A percentile compares a stretch with the other conserved stretches of the same genome.
phyloP scores from a whole-genome alignment of 2,888 invertebrate species.

The Mythimna pallens region DNA sequence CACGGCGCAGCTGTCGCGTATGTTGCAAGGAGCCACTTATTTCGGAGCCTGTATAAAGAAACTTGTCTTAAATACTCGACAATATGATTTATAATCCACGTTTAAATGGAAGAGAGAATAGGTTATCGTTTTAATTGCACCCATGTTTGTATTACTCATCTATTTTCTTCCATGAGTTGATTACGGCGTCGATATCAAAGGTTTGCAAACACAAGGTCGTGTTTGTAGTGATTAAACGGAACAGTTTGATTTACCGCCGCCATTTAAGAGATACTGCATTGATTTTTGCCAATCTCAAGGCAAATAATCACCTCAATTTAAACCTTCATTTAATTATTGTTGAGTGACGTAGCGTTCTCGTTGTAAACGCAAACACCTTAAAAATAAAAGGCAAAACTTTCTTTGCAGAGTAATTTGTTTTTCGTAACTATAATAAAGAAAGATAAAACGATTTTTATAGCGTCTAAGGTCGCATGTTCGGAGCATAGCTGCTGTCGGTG shows the following conservation, averaged over 20 bases:
- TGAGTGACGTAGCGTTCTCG: conserved; percentile 1
- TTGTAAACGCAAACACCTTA: conserved; percentile 9
- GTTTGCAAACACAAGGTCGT: background rate
- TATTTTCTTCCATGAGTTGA: conserved; percentile 21
- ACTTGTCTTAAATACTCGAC: conserved; percentile 47
- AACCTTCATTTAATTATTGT: background rate
- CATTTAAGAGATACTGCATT: background rate
- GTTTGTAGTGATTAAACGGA: background rate
- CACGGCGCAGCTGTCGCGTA: conserved; percentile 71
- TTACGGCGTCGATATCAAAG: conserved; percentile 20
- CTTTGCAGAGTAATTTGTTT: conserved; percentile 37
- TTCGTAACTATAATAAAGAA: conserved; percentile 62
- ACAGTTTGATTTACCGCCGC: conserved; percentile 1
- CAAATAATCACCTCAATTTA: background rate
- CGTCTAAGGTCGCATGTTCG: conserved; percentile 84
- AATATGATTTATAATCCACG: conserved; percentile 41
- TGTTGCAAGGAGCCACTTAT: conserved; percentile 60
- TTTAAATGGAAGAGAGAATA: conserved; percentile 39
- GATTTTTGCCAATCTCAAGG: background rate
- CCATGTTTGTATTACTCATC: conserved; percentile 31
- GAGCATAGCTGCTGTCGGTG: conserved; percentile 76
- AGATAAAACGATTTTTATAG: conserved; percentile 74
- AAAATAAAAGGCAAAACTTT: conserved; percentile 38
- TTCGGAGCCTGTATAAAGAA: conserved; percentile 53
- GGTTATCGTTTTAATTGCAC: conserved; percentile 36